phyloP scores from a whole-genome alignment of 2,113 vertebrate species.

The Hippolais icterina region DNA sequence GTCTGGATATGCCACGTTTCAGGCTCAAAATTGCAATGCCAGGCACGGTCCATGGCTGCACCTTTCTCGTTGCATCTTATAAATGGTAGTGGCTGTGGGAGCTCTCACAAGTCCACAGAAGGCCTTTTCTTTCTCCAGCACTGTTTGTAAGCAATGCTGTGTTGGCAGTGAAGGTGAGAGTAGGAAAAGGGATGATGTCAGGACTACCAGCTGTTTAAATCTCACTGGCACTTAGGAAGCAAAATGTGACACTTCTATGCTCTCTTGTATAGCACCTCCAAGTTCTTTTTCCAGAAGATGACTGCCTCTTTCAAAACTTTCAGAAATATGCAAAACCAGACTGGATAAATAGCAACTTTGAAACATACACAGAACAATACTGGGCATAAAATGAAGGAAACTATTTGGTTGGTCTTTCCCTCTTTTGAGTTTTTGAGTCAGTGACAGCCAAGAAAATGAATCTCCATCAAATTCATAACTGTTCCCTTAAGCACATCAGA shows the following conservation, averaged over 20 bases:
- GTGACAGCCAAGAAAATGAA: not conserved
- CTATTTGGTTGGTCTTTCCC: not conserved
- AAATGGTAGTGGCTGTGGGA: not conserved
- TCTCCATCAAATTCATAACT: not conserved
- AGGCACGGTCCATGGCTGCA: not conserved
- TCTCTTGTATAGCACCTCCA: not conserved
- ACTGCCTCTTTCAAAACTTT: not conserved
- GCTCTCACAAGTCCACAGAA: not conserved
- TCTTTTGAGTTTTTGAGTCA: not conserved
- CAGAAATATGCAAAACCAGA: not conserved
- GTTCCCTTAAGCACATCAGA: not conserved
- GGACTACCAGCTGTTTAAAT: not conserved
- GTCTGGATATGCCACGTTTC: not conserved
- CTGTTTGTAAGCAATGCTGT: not conserved
- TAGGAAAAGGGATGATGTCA: not conserved
- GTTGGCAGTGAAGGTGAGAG: not conserved
- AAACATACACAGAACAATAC: not conserved
- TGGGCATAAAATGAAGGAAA: not conserved
- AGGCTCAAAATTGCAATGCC: fast-evolving
- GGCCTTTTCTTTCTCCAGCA: not conserved
- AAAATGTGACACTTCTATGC: not conserved
- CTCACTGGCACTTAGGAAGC: not conserved
- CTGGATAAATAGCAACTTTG: not conserved
- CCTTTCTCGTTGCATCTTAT: not conserved
- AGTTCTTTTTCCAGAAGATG: not conserved